Conservation (phyloP, 2,888 invertebrate species). For the Hirtodrosophila trivittata region DNA sequence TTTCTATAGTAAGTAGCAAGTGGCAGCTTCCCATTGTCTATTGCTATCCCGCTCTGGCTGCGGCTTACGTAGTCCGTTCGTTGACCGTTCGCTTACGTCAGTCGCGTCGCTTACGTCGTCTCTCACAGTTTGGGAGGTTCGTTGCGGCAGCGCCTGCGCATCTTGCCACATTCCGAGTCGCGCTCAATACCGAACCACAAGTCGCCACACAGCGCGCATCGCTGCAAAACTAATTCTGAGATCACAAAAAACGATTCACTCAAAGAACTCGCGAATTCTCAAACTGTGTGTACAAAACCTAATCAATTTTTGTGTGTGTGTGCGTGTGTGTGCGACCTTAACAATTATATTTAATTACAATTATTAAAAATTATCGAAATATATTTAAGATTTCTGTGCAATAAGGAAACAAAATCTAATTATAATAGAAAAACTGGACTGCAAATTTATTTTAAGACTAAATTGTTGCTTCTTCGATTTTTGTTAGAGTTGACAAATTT, state of each 20-base stretch:
- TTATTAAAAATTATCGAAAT: slow-evolving; percentile 19
- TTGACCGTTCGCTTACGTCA: slow-evolving; percentile 60
- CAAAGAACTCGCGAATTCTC: slow-evolving; percentile 39
- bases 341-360: slow-evolving; percentile 18
- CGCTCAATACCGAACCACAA: slow-evolving; percentile 82
- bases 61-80: slow-evolving; percentile 60
- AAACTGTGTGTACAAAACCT: slow-evolving; percentile 12
- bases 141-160: slow-evolving; percentile 69
- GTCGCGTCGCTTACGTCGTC: slow-evolving; percentile 55
- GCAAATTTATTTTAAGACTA: not conserved
- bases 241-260: slow-evolving; percentile 5
- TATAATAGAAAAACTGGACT: too few relatives aligned
- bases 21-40: slow-evolving; percentile 10
- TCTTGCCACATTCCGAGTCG: slow-evolving; percentile 83
- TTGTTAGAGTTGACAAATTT: too few relatives aligned
- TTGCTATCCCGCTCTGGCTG: slow-evolving; percentile 43
- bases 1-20: slow-evolving; percentile 43
- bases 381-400: not conserved
- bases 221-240: slow-evolving; percentile 32
- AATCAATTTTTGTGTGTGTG: slow-evolving; percentile 2
- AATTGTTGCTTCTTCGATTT: too few relatives aligned
- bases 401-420: too few relatives aligned
- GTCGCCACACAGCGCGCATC: slow-evolving; percentile 68
- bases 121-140: slow-evolving; percentile 57
- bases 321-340: slow-evolving; percentile 30